Conservation (phyloP, 2,113 vertebrate species). For the Gallinago jamesoni region DNA sequence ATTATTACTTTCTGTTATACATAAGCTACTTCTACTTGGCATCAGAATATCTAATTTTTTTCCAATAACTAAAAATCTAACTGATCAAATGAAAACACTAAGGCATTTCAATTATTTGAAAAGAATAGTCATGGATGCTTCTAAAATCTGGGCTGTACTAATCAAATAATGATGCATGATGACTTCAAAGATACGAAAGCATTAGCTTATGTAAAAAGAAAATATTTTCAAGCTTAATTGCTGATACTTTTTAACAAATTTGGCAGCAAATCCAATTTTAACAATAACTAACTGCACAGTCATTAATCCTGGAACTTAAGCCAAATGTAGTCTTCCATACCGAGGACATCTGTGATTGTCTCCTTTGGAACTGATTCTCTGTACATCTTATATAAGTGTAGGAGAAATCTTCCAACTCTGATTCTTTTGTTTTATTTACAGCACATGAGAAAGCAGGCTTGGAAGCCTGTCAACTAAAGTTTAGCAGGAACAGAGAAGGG, state of each 20-base stretch:
- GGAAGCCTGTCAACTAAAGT: slow-evolving; percentile 5
- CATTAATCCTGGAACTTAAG: slow-evolving; percentile 51
- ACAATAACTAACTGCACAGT: slow-evolving; percentile 55
- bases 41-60: background rate
- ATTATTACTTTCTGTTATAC: background rate
- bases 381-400: slow-evolving; percentile 12
- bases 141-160: background rate
- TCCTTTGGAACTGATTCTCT: slow-evolving; percentile 45
- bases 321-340: slow-evolving; percentile 55
- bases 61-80: slow-evolving; percentile 20
- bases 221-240: slow-evolving; percentile 51
- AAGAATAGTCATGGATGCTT: background rate
- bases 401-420: slow-evolving; percentile 21
- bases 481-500: background rate
- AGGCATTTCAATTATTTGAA: background rate
- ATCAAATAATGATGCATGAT: background rate
- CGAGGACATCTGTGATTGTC: slow-evolving; percentile 53
- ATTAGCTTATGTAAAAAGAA: background rate
- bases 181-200: background rate
- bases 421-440: slow-evolving; percentile 54
- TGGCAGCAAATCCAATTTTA: slow-evolving; percentile 38
- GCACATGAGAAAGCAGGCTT: slow-evolving; percentile 26
- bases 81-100: slow-evolving; percentile 15
- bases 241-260: slow-evolving; percentile 32
- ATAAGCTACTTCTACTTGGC: background rate